phyloP scores from a whole-genome alignment of 1,140 invertebrate genomes.

The Lasioglossum baleicum region DNA sequence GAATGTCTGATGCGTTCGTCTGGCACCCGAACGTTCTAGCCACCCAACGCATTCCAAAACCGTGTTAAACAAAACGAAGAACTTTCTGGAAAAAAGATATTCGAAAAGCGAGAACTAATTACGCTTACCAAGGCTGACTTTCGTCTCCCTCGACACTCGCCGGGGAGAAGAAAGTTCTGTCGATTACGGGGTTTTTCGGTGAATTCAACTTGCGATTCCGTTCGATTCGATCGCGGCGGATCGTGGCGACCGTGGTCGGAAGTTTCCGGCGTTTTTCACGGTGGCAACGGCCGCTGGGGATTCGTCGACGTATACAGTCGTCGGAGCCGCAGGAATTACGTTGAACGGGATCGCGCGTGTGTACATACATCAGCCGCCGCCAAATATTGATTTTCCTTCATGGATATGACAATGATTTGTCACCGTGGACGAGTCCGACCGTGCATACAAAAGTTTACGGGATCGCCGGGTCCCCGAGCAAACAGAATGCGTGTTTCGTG shows the following conservation, averaged over 20 bases:
- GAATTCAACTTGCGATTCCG: constrained; percentile 20
- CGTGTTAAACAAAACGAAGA: too few relatives aligned
- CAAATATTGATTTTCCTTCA: constrained; percentile 73
- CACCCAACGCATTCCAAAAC: too few relatives aligned
- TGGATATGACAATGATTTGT: constrained; percentile 71
- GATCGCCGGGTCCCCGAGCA: constrained; percentile 36
- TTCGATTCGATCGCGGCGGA: neutral
- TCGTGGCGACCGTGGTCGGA: constrained; percentile 1
- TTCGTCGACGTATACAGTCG: constrained; percentile 34
- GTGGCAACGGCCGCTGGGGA: constrained; percentile 28
- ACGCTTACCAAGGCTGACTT: too few relatives aligned
- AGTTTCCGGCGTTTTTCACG: constrained; percentile 20
- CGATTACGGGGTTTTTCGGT: neutral
- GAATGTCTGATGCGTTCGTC: too few relatives aligned
- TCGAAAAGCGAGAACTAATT: too few relatives aligned
- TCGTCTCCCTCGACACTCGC: neutral
- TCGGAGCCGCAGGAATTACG: constrained; percentile 62
- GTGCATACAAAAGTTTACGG: constrained; percentile 20
- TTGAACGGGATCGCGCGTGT: constrained; percentile 54
- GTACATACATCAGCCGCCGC: constrained; percentile 59
- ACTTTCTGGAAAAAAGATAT: too few relatives aligned
- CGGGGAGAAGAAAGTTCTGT: neutral
- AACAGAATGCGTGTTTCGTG: constrained; percentile 50
- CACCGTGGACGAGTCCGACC: constrained; percentile 49
- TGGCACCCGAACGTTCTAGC: too few relatives aligned